Percentiles rank a stretch among this genome's conserved stretches.
phyloP scores from a whole-genome alignment of 2,113 vertebrate genomes.

The Gnathonemus longibarbis region DNA sequence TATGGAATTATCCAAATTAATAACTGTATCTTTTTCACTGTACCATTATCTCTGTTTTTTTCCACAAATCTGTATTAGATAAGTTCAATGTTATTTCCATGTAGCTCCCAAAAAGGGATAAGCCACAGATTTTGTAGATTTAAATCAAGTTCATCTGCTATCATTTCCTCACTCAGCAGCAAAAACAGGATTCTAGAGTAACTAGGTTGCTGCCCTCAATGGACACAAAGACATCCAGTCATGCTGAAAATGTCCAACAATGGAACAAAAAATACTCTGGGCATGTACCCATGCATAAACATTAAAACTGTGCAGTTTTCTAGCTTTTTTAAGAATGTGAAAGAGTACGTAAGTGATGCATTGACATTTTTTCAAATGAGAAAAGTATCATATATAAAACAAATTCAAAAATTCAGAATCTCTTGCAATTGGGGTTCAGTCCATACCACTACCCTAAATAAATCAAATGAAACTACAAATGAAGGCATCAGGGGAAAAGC shows the following conservation, averaged over 20 bases:
- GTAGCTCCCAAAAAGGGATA: no score
- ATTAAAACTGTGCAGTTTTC: not conserved
- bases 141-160: not conserved
- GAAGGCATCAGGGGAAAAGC: not conserved
- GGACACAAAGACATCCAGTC: not conserved
- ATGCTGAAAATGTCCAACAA: constrained; percentile 17
- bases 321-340: not conserved
- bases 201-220: constrained; percentile 24
- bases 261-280: not conserved
- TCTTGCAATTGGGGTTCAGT: not conserved
- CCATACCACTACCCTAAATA: not conserved
- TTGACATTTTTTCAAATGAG: not conserved
- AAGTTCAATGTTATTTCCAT: no score
- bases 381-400: not conserved
- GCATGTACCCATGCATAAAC: not conserved
- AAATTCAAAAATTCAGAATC: not conserved
- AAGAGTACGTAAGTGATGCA: not conserved
- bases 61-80: no score
- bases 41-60: no score
- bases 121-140: no score
- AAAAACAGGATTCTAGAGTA: not conserved
- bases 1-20: no score
- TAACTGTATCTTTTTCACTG: no score
- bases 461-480: not conserved
- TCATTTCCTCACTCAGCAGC: not conserved